Evolutionary conservation across 2,888 invertebrate genomes (phyloP), one percentile per base, ranked within the genome.

Genomic region (Congeria kusceri): DNA sequence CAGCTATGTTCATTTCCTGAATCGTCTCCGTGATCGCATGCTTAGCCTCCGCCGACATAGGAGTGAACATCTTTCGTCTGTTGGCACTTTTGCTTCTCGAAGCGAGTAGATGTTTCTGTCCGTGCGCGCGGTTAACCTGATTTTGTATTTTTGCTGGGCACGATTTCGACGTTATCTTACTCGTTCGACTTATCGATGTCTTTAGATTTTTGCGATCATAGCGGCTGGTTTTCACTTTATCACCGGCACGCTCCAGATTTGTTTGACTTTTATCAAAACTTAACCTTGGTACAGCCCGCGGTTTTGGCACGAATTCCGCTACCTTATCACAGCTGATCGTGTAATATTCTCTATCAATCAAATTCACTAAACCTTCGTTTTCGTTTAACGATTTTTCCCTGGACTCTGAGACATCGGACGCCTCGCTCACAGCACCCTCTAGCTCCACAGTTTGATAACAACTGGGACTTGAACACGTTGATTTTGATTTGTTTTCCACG

Each of bases 1-100:
- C 39, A 20, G 75, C 65, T 9, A 65, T 57, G 23, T 83, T 83
- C 85, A 88, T 87, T 61, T 89, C 90, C 39, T 82, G 80, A 46
- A 89, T 83, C 0, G 89, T 90, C 75, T 91, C 89, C 0, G 86
- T 85, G 23, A 90, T 84, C 44, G 90, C 90, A 56, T 87, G 86
- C 28, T 88, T 87, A 0, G 89, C 90, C 67, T 91, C 90, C 23
- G 80, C 64, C 7, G 90, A 91, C 90, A 91, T 90, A 25, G 83
- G 77, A 7, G 87, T 85, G 67, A 89, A 87, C 76, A 88, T 77
- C 44, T 78, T 80, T 3, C 77, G 71, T 49, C 78, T 75, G 29
- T 83, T 73, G 32, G 81, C 83, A 75, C 83, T 85, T 72, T 77
- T 80, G 46, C 83, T 83, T 44, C 84, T 62, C 3, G 80, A 61